A percentile compares a stretch with the other conserved stretches of the same genome.
Conservation (phyloP, 2,797 vertebrate genomes). For the Tamandua tetradactyla region DNA sequence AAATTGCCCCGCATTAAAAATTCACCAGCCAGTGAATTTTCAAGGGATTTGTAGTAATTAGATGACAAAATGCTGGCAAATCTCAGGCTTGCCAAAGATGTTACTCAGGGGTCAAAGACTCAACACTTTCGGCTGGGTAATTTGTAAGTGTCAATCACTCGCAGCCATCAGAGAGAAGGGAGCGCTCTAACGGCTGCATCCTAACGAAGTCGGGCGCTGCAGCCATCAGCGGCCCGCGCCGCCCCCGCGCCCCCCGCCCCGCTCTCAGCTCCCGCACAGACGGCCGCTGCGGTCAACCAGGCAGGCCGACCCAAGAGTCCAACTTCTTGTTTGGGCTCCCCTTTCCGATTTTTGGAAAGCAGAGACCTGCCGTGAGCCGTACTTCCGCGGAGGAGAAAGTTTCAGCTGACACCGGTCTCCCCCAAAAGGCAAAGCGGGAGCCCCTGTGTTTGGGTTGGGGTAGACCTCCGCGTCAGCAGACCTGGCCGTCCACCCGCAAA, state of each 20-base stretch:
- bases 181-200: conserved; percentile 84
- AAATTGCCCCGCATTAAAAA: conserved; percentile 95
- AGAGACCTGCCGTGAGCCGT: accelerated
- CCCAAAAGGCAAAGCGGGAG: accelerated
- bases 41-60: conserved; percentile 99
- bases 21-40: conserved; percentile 97
- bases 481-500: neutral
- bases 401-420: neutral
- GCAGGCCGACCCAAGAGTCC: neutral
- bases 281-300: neutral
- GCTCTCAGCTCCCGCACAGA: neutral
- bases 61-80: conserved; percentile 99
- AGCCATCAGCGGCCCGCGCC: conserved; percentile 52
- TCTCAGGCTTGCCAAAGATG: conserved; percentile 94
- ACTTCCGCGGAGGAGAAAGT: accelerated
- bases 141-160: conserved; percentile 99
- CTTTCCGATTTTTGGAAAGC: neutral
- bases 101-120: conserved; percentile 98
- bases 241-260: neutral
- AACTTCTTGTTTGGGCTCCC: neutral
- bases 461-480: neutral
- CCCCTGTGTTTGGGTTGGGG: neutral
- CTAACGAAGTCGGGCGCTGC: conserved; percentile 80
- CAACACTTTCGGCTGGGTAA: conserved; percentile 97
- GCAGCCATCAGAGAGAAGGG: conserved; percentile 90